Conservation (phyloP, 2,113 vertebrate genomes). For the Laterallus jamaicensis region DNA sequence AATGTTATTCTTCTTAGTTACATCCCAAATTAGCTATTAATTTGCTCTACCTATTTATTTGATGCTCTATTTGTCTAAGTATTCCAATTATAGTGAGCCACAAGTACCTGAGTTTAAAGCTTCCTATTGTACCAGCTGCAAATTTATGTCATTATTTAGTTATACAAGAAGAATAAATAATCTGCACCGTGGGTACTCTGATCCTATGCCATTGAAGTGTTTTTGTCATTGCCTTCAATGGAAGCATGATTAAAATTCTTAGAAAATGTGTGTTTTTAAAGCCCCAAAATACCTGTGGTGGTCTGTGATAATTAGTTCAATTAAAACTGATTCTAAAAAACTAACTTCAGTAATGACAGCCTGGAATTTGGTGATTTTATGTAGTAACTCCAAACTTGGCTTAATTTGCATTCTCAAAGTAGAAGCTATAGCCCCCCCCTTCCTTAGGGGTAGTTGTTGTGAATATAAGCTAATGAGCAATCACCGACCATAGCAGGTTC, state of each 20-base stretch:
- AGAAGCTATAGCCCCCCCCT: neutral
- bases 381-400: neutral
- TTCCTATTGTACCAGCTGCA: neutral
- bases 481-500: neutral
- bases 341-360: neutral
- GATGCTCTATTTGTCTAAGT: conserved; percentile 1
- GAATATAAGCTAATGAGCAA: conserved; percentile 26
- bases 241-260: conserved; percentile 2
- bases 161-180: neutral
- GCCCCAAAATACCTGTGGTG: conserved; percentile 38
- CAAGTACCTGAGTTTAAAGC: neutral
- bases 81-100: neutral
- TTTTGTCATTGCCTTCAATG: neutral
- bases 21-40: neutral
- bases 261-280: neutral
- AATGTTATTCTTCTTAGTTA: neutral
- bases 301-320: conserved; percentile 36
- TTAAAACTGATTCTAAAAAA: conserved; percentile 32
- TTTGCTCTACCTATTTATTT: neutral
- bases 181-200: neutral
- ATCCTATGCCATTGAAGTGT: neutral
- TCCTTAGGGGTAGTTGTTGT: neutral
- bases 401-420: conserved; percentile 16
- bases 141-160: conserved; percentile 1
- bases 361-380: neutral